These are phyloP conservation scores for Norana najaformis DNA, from an alignment of 2,888 invertebrate species.

Conservation along the genomic window DNA sequence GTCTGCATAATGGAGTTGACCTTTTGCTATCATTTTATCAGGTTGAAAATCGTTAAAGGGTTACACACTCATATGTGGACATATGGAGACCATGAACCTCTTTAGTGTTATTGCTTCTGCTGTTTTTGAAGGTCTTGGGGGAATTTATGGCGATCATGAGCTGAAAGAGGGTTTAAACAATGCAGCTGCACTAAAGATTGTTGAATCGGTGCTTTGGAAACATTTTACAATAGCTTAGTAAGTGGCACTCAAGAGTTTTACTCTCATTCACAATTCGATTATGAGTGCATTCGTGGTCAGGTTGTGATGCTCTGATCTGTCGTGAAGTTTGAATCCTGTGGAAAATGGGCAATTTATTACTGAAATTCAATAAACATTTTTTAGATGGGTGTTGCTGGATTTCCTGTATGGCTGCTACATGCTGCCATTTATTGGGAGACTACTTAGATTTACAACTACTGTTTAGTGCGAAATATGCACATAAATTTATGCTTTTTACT, in stretches of 20 bases:
- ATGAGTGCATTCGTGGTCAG: neutral
- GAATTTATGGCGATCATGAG: constrained; percentile 76
- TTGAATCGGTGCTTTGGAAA: constrained; percentile 71
- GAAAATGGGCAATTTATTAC: no score
- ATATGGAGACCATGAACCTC: neutral
- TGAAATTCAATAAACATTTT: no score
- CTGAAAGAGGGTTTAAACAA: constrained; percentile 75
- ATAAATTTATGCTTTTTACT: no score
- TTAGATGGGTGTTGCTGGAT: no score
- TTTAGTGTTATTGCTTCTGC: neutral
- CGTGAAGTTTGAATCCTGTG: no score
- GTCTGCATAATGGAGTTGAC: neutral
- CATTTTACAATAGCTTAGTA: constrained; percentile 56
- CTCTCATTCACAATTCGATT: neutral
- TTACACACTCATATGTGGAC: neutral
- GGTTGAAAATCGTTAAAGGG: neutral
- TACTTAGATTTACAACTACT: no score
- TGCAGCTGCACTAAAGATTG: constrained; percentile 74
- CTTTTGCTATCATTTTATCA: neutral
- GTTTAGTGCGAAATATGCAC: no score
- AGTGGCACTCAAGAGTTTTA: constrained; percentile 26
- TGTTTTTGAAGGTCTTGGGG: constrained; percentile 74
- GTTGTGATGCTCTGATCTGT: no score
- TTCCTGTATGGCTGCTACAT: no score
- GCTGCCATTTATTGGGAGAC: no score